Evolutionary conservation across 2,888 invertebrate species (phyloP), one percentile per base, ranked within the genome.

Genomic region (Coenonympha glycerion): DNA sequence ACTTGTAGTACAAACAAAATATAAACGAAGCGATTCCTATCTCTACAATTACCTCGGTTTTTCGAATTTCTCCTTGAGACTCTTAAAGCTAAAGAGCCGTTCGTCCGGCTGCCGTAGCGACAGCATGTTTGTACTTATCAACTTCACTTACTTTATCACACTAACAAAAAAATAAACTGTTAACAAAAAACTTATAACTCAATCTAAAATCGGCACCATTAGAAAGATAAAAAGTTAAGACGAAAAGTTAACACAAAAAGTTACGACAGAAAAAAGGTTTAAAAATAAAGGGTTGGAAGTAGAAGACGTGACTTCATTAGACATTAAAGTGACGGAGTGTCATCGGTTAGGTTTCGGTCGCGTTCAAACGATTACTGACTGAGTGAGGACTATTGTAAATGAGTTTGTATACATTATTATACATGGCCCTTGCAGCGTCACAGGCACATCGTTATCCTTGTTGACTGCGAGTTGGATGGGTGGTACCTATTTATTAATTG

Each of bases 11-110:
- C n/a, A n/a, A n/a, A n/a, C n/a, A n/a, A n/a, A n/a, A 33, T 9
- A 37, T 24, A 30, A 22, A 33, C 1, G 34, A 19, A 22, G n/a
- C 3, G 11, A 22, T 21, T 16, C 6, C 9, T 21, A 15, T 16
- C 8, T 36, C 5, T 37, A 49, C 22, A 49, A 60, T 72, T 83
- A 86, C 85, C 86, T 86, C 52, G 69, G 55, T 53, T 69, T 53
- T 60, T 87, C 86, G 66, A 87, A 87, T 61, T 78, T 76, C 44
- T 85, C 81, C 64, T 80, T 86, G 21, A 86, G 60, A 52, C 71
- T 75, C 52, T 82, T 75, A 58, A 87, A 87, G 61, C 69, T 84
- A 58, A 66, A 86, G 40, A 80, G 75, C 49, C 86, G 70, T 28
- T 81, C 80, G 6, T 81, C 77, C 41, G 71, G 63, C 6, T 71